A percentile compares a stretch with the other conserved stretches of the same genome.
These are phyloP conservation scores for Pterocles orientalis DNA, from an alignment of 2,113 vertebrate genomes.

Conservation along the genomic window DNA sequence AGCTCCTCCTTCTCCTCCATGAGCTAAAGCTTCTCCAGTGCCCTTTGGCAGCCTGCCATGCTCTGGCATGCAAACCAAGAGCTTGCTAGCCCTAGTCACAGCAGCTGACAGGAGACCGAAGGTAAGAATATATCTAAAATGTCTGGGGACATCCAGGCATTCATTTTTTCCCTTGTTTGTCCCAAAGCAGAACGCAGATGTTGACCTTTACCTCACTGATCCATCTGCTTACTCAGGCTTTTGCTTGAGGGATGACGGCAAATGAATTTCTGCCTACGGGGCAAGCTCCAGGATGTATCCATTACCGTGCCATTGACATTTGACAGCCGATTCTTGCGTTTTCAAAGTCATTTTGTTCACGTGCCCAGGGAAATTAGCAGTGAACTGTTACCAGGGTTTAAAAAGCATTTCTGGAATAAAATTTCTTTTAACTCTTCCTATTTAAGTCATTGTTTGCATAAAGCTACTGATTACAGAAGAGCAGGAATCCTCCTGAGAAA, in stretches of 20 bases:
- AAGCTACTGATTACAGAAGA: constrained; percentile 20
- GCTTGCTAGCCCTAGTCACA: background rate
- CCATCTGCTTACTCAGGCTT: constrained; percentile 45
- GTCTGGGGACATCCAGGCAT: background rate
- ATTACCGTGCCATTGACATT: constrained; percentile 54
- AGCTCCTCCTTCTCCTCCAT: background rate
- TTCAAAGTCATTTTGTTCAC: constrained; percentile 53
- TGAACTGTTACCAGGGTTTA: background rate
- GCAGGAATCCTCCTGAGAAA: constrained; percentile 18
- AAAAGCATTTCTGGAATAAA: constrained; percentile 45
- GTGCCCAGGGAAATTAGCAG: constrained; percentile 55
- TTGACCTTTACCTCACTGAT: constrained; percentile 53
- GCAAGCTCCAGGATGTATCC: constrained; percentile 39
- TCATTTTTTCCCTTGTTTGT: background rate
- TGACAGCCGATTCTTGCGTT: background rate
- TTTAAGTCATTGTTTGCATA: constrained; percentile 26
- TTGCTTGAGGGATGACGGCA: constrained; percentile 44
- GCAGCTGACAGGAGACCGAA: background rate
- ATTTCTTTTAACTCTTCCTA: constrained; percentile 45
- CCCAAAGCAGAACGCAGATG: constrained; percentile 34
- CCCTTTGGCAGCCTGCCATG: background rate
- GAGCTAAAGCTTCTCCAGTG: background rate
- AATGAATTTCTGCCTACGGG: constrained; percentile 51
- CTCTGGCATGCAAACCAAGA: background rate
- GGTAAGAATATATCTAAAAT: background rate